Base-by-base conservation (phyloP, 2,888 invertebrate species). In the Stenolophus ochropezus region DNA sequence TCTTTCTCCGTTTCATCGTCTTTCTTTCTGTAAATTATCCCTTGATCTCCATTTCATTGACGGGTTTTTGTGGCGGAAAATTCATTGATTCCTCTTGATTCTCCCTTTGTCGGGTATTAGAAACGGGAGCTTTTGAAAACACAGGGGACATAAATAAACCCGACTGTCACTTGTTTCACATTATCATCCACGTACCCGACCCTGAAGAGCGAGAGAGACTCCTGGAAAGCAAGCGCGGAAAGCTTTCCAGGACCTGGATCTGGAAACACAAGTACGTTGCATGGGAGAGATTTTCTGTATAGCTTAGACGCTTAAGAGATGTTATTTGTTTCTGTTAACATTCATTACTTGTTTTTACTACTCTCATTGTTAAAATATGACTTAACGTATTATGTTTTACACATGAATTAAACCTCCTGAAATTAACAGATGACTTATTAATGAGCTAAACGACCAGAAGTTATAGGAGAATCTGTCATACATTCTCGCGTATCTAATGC, bases 131-230 rank as follows among this genome's bases (percentile, higher is more conserved):
- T 49, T 73, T 49, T 73, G 73, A 73, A 47, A 73, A 47, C 73
- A 73, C 33, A 14, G 20, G 16, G 4, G 21, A 49, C 49, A 73
- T 73, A 49, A 73, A 73, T 73, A 73, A 73, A 73, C n/a, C 73
- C 23, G 18, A 23, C 49, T 47, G 73, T 73, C 73, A 73, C 73
- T 73, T 73, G 73, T 47, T 73, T 73, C 73, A 73, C 73, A 73
- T 73, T 73, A 73, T 73, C 47, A 73, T 73, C 73, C 47, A 33
- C 65, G 33, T 33, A 27, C 27, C 33, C 18, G 65, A 25, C 27
- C 18, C 33, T 14, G 58, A 33, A 33, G 33, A 3, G 4, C 5
- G 4, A 5, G 33, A 65, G 65, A 14, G 65, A 58, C n/a, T 20
- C 25, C n/a, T 14, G n/a, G 16, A 27, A 2, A 18, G n/a, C 23